A percentile compares a stretch with the other conserved stretches of the same genome.
phyloP scores from a whole-genome alignment of 2,113 vertebrate genomes.

The Mungos mungo region DNA sequence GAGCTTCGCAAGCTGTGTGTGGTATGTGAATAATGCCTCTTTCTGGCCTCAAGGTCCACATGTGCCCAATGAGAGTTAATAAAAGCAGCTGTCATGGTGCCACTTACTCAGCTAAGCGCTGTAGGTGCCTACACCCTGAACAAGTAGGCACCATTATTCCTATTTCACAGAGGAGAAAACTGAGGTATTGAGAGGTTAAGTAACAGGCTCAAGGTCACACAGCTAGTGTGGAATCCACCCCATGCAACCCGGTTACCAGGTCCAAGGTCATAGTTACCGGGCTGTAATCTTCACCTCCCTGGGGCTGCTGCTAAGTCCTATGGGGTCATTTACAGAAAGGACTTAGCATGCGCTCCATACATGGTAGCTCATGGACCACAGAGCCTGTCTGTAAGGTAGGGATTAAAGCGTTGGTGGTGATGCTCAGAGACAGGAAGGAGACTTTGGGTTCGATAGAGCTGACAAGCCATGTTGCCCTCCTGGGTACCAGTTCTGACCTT shows the following conservation, averaged over 20 bases:
- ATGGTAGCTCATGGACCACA: not conserved
- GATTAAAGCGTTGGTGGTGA: not conserved
- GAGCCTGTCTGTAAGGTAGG: not conserved
- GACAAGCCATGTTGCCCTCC: not conserved
- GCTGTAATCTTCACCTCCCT: not conserved
- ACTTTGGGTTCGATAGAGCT: not conserved
- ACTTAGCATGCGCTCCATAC: not conserved
- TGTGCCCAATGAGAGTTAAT: not conserved
- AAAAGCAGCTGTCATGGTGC: not conserved
- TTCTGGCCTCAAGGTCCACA: not conserved
- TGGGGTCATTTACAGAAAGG: not conserved
- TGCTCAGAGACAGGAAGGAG: not conserved
- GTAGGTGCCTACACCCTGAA: not conserved
- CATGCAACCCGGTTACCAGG: not conserved
- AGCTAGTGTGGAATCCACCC: not conserved
- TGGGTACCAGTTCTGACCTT: not conserved
- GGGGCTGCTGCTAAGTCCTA: not conserved
- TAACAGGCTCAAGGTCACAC: not conserved
- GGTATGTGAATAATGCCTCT: not conserved
- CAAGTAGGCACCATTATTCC: not conserved
- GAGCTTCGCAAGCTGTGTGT: not conserved
- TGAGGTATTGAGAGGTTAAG: not conserved
- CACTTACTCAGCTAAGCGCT: not conserved
- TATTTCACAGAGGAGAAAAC: not conserved
- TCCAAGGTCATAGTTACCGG: not conserved